Evolutionary conservation across 2,888 invertebrate genomes (phyloP), one percentile per base, ranked within the genome.

Genomic region (Plagodis pulveraria): DNA sequence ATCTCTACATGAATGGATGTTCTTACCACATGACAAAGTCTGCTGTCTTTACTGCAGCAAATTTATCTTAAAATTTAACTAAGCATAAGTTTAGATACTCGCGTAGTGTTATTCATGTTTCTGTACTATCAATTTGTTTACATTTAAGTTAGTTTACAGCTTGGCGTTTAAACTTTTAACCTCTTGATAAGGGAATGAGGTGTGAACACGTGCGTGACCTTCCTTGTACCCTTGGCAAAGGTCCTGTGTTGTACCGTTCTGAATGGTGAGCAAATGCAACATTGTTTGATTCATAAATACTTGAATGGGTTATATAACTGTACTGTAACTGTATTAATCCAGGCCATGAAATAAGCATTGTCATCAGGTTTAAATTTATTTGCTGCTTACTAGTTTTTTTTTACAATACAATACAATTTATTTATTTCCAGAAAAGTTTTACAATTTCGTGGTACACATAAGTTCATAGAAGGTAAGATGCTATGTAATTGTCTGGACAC

Each of bases 151-250:
- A 40, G 54, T 46, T 54, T 50, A 61, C 54, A 63, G 40, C 40
- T 44, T 46, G 56, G 56, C 63, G 57, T 10, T 51, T 66, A 61
- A 63, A 57, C 22, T 65, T 65, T 60, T 67, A 50, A 58, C 65
- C 69, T 58, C 10, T 6, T 33, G 67, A 67, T 67, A 67, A 64
- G 41, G 36, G 40, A 50, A 38, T 12, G 41, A 64, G 62, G 69
- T 65, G 69, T 65, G 58, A 66, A 66, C 68, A 68, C 62, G 61
- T 66, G 66, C 49, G 46, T 50, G 63, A 65, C 67, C 63, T 54
- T 36, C 54, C 51, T 51, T 62, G 56, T 44, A 51, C 52, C 47
- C 50, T 52, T 48, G 48, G 10, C 46, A 58, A 46, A 65, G 65
- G 60, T 66, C 62, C 61, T 54, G 58, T 42, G 55, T 42, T 45